Conservation (phyloP, 2,113 vertebrate genomes). For the Platichthys stellatus region DNA sequence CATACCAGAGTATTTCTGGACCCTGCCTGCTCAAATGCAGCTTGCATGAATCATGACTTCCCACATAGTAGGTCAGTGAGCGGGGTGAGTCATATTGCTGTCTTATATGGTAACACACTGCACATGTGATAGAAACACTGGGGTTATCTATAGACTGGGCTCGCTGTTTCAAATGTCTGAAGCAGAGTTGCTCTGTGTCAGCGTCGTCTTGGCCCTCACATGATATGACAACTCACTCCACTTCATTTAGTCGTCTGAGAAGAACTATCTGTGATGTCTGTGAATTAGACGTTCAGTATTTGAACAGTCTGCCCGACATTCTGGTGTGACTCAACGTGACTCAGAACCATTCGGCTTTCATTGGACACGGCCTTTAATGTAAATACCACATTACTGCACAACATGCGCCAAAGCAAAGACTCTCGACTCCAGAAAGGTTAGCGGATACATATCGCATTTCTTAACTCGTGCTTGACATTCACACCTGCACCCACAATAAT, state of each 20-base stretch:
- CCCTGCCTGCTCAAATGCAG: slow-evolving; percentile 78
- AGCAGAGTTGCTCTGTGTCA: slow-evolving; percentile 29
- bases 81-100: slow-evolving; percentile 80
- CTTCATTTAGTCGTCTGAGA: background rate
- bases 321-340: slow-evolving; percentile 14
- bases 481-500: slow-evolving; percentile 29
- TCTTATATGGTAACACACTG: slow-evolving; percentile 83
- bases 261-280: background rate
- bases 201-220: slow-evolving; percentile 1
- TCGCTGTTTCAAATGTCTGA: slow-evolving; percentile 49
- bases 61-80: slow-evolving; percentile 83
- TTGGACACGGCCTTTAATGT: background rate
- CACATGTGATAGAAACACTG: slow-evolving; percentile 77
- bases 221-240: background rate
- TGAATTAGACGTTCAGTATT: slow-evolving; percentile 1
- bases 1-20: slow-evolving; percentile 80
- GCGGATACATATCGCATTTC: background rate
- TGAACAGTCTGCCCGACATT: background rate
- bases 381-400: background rate
- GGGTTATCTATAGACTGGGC: slow-evolving; percentile 76
- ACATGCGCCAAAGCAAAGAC: background rate
- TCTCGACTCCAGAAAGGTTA: background rate
- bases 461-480: background rate
- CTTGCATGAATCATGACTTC: slow-evolving; percentile 87
- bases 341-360: slow-evolving; percentile 4